phyloP scores from a whole-genome alignment of 2,113 vertebrate genomes.

The Parotia lawesii region DNA sequence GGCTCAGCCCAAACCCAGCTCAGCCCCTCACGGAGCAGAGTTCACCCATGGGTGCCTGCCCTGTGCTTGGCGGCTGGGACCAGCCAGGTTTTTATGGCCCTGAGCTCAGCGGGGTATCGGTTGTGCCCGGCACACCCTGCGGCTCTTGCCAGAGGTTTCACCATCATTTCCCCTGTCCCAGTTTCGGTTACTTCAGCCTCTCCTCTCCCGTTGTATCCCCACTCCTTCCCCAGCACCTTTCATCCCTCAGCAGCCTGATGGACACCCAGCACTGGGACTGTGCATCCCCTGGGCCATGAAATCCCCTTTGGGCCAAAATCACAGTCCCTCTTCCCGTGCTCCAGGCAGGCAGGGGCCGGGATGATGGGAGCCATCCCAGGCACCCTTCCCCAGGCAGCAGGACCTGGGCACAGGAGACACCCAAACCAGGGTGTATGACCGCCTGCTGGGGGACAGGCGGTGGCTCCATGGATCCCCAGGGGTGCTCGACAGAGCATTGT shows the following conservation, averaged over 20 bases:
- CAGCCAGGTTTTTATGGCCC: not conserved
- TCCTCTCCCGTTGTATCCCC: fast-evolving
- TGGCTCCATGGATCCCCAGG: fast-evolving
- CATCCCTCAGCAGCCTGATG: not conserved
- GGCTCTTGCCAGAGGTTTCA: not conserved
- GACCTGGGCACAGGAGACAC: not conserved
- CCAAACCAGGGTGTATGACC: fast-evolving
- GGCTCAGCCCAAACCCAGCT: not conserved
- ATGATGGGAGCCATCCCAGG: not conserved
- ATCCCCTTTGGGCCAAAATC: not conserved
- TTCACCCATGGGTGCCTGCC: not conserved
- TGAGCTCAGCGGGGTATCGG: fast-evolving
- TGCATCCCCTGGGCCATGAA: not conserved
- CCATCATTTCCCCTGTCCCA: not conserved
- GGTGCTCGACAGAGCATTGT: fast-evolving
- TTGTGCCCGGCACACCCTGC: not conserved
- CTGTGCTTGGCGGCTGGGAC: fast-evolving
- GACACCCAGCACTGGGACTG: not conserved
- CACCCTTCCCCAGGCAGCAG: fast-evolving
- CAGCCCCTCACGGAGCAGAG: not conserved
- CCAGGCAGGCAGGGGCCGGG: not conserved
- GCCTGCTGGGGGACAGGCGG: fast-evolving
- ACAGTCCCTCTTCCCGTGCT: fast-evolving
- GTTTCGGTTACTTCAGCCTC: not conserved
- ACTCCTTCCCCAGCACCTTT: not conserved